phyloP scores from a whole-genome alignment of 2,888 invertebrate species.

The Marasmarcha lunaedactyla region DNA sequence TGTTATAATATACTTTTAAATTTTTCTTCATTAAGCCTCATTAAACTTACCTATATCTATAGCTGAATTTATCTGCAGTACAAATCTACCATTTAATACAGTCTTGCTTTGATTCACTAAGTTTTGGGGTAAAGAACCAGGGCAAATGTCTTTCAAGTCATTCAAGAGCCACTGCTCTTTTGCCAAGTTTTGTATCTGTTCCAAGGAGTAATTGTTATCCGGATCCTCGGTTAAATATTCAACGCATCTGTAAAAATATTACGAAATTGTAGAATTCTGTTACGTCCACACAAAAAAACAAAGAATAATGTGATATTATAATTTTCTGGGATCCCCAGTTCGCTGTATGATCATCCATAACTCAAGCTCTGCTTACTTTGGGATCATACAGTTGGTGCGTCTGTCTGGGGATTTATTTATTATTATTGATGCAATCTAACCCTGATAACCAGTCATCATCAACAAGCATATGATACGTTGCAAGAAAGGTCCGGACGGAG shows the following conservation, averaged over 20 bases:
- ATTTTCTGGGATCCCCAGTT: too few species aligned
- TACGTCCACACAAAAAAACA: too few species aligned
- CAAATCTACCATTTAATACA: slow-evolving; percentile 64
- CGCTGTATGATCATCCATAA: too few species aligned
- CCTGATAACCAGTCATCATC: slow-evolving; percentile 53
- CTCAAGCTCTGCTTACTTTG: too few species aligned
- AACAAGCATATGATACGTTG: slow-evolving; percentile 36
- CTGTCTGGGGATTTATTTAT: background rate
- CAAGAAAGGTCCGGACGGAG: background rate
- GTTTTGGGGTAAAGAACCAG: slow-evolving; percentile 71
- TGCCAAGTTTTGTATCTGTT: slow-evolving; percentile 68
- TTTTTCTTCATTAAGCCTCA: too few species aligned
- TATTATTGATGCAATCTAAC: slow-evolving; percentile 22
- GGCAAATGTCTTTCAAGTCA: slow-evolving; percentile 74
- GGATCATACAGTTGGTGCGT: too few species aligned
- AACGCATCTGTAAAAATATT: slow-evolving; percentile 56
- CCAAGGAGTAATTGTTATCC: slow-evolving; percentile 37
- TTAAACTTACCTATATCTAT: slow-evolving; percentile 69
- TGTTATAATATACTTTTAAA: too few species aligned
- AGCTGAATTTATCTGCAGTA: slow-evolving; percentile 72
- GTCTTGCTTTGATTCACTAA: slow-evolving; percentile 52
- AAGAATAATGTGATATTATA: background rate
- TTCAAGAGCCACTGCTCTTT: slow-evolving; percentile 76
- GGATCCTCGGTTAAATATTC: slow-evolving; percentile 61
- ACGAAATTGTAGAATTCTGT: background rate